These are phyloP conservation scores for Lymantria dispar DNA, from an alignment of 2,888 invertebrate species.

Conservation along the genomic window DNA sequence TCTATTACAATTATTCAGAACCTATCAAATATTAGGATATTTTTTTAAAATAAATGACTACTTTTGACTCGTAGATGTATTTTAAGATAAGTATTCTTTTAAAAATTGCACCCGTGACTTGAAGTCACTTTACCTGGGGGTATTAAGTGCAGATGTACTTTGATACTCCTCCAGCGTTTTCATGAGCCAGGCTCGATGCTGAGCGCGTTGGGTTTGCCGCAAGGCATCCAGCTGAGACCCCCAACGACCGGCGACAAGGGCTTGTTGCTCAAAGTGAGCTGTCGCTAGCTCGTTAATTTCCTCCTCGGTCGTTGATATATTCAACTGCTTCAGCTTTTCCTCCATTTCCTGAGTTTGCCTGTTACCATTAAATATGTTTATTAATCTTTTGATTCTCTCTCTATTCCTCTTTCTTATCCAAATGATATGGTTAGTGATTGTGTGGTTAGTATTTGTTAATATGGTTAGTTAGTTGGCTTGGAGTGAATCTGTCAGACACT, in stretches of 20 bases:
- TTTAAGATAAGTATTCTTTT: not conserved
- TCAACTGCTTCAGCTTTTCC: slow-evolving; percentile 89
- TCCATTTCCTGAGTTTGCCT: slow-evolving; percentile 96
- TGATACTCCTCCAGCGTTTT: slow-evolving; percentile 83
- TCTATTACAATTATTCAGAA: no score
- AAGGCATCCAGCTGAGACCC: slow-evolving; percentile 92
- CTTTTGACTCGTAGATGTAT: not conserved
- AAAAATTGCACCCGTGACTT: not conserved
- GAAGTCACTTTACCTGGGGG: slow-evolving; percentile 79
- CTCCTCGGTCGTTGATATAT: slow-evolving; percentile 89
- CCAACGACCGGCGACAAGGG: slow-evolving; percentile 92
- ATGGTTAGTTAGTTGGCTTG: no score
- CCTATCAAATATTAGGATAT: no score
- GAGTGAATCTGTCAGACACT: no score
- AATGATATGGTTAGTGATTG: no score
- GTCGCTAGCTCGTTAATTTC: slow-evolving; percentile 93
- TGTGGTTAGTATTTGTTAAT: no score
- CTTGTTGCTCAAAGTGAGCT: slow-evolving; percentile 91
- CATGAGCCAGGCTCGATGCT: slow-evolving; percentile 95
- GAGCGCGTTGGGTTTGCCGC: slow-evolving; percentile 91
- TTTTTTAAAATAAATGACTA: no score
- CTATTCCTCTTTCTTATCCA: no score
- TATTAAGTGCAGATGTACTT: slow-evolving; percentile 67
- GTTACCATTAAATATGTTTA: slow-evolving; percentile 2
- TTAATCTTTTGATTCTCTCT: not conserved